phyloP scores from a whole-genome alignment of 2,797 vertebrate species.

The Myotis planiceps region DNA sequence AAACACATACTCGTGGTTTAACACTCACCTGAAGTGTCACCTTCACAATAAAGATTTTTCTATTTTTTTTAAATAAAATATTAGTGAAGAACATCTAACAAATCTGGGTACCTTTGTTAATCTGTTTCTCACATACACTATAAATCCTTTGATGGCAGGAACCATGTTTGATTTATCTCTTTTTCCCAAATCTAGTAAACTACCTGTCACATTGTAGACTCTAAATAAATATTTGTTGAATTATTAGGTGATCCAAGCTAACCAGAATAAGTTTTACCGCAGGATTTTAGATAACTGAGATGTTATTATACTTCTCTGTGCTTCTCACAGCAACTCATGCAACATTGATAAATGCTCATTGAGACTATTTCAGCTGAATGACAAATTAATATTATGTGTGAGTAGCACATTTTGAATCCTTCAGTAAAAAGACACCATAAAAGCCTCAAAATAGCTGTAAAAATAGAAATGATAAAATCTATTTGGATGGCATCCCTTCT shows the following conservation, averaged over 20 bases:
- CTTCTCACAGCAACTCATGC: neutral
- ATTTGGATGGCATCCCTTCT: constrained; percentile 68
- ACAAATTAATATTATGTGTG: constrained; percentile 71
- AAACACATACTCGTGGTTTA: neutral
- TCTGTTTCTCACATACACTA: neutral
- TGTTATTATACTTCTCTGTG: neutral
- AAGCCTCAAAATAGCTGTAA: constrained; percentile 62
- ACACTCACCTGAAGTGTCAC: neutral
- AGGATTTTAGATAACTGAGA: neutral
- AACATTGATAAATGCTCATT: neutral
- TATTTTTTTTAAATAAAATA: neutral
- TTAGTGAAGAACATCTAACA: neutral
- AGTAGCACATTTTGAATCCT: constrained; percentile 64
- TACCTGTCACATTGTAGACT: neutral
- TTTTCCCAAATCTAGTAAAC: neutral
- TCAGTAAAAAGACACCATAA: constrained; percentile 44
- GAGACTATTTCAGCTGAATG: constrained; percentile 60
- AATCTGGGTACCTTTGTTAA: neutral
- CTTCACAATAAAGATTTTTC: neutral
- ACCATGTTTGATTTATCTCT: neutral
- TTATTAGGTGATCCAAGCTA: neutral
- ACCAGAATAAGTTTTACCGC: neutral
- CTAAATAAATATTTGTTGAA: neutral
- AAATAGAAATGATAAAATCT: constrained; percentile 72
- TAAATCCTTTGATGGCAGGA: neutral